phyloP scores from a whole-genome alignment of 1,140 invertebrate genomes.

The Ips nitidus region DNA sequence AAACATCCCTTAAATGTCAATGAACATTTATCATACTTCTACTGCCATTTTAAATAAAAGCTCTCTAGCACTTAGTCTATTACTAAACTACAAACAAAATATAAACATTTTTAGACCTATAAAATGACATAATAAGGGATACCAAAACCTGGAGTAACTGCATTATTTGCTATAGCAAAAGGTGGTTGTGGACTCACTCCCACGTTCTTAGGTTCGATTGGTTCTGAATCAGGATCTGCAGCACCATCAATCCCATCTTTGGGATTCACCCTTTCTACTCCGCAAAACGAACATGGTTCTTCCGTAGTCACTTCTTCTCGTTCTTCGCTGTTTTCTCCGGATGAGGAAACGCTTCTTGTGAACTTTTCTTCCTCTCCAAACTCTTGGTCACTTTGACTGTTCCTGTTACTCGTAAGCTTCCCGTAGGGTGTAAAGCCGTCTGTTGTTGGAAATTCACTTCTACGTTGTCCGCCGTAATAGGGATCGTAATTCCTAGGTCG shows the following conservation, averaged over 20 bases:
- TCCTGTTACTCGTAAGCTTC: background rate
- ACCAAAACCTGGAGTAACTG: constrained; percentile 3
- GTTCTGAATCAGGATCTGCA: constrained; percentile 25
- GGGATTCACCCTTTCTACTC: constrained; percentile 21
- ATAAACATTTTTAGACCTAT: too few species aligned
- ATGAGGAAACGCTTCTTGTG: background rate
- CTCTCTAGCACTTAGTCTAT: too few species aligned
- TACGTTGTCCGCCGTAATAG: background rate
- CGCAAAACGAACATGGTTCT: constrained; percentile 25
- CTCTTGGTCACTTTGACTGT: background rate
- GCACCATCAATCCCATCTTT: constrained; percentile 19
- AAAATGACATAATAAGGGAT: constrained; percentile 24
- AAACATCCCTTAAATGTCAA: too few species aligned
- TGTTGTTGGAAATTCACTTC: background rate
- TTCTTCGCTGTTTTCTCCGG: background rate
- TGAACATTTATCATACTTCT: too few species aligned
- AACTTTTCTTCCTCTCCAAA: background rate
- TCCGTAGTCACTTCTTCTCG: constrained; percentile 26
- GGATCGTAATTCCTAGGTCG: background rate
- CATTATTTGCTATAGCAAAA: constrained; percentile 17
- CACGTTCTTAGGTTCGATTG: constrained; percentile 22
- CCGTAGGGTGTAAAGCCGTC: background rate
- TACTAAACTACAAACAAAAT: too few species aligned
- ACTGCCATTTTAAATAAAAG: too few species aligned
- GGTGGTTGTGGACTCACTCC: background rate